These are phyloP conservation scores for Zaprionus lachaisei DNA, from an alignment of 1,140 invertebrate genomes.

Conservation along the genomic window DNA sequence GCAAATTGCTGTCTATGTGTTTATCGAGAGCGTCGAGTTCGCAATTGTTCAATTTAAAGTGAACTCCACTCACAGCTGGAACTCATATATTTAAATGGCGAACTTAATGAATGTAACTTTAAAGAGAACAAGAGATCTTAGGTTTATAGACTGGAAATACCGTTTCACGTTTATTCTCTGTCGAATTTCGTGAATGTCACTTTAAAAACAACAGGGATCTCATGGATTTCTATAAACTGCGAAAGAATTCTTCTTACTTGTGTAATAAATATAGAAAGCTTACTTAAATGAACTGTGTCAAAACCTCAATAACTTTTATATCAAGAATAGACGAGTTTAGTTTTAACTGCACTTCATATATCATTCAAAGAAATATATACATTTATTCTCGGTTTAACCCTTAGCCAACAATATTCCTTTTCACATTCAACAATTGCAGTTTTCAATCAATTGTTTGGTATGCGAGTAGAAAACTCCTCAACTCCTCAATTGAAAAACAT, in stretches of 20 bases:
- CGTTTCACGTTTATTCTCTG: too few species aligned
- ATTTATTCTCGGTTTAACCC: neutral
- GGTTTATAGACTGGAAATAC: too few species aligned
- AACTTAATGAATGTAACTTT: neutral
- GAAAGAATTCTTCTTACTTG: neutral
- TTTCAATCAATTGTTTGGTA: neutral
- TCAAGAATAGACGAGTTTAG: too few species aligned
- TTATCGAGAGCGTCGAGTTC: neutral
- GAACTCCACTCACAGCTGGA: neutral
- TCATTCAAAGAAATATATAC: neutral
- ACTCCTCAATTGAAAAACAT: constrained; percentile 5
- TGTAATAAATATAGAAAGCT: neutral
- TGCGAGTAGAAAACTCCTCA: neutral
- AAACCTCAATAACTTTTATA: too few species aligned
- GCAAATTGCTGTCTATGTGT: neutral
- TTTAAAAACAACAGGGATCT: too few species aligned
- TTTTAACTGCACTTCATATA: neutral
- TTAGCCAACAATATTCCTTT: neutral
- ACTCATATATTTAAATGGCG: neutral
- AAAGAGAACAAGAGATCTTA: neutral
- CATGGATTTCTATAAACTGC: too few species aligned
- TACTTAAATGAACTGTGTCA: neutral
- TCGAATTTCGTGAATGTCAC: too few species aligned
- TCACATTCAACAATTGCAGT: neutral
- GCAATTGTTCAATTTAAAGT: neutral